Conservation (phyloP, 1,140 invertebrate genomes). For the Nephila pilipes region DNA sequence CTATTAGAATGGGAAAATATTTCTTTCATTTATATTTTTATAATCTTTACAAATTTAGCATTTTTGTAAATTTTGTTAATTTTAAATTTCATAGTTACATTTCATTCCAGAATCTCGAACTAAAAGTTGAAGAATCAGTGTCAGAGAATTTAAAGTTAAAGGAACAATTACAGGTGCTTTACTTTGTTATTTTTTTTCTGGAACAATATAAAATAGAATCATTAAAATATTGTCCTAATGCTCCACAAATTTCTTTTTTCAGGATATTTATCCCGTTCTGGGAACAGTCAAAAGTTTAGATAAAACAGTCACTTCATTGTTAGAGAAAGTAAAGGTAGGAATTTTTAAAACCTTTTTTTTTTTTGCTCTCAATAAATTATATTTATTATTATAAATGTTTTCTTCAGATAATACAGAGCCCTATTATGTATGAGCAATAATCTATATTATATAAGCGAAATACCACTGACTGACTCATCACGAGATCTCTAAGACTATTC, state of each 20-base stretch:
- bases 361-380: background rate
- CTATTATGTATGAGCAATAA: no score
- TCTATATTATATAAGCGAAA: no score
- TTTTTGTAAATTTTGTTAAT: no score
- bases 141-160: slow-evolving; percentile 45
- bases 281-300: slow-evolving; percentile 60
- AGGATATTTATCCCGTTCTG: slow-evolving; percentile 69
- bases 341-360: background rate
- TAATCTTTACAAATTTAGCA: no score
- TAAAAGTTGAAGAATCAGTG: slow-evolving; percentile 41
- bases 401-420: no score
- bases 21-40: no score
- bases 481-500: no score
- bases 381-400: no score
- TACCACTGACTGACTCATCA: no score
- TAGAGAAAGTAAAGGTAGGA: slow-evolving; percentile 70
- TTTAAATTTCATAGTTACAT: background rate
- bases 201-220: background rate
- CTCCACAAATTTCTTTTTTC: background rate
- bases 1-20: no score
- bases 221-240: no score
- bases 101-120: slow-evolving; percentile 53
- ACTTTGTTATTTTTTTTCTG: background rate
- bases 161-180: slow-evolving; percentile 57
- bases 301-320: slow-evolving; percentile 2